These are phyloP conservation scores for Odontophorus gujanensis DNA, from an alignment of 2,113 vertebrate species.

Conservation along the genomic window DNA sequence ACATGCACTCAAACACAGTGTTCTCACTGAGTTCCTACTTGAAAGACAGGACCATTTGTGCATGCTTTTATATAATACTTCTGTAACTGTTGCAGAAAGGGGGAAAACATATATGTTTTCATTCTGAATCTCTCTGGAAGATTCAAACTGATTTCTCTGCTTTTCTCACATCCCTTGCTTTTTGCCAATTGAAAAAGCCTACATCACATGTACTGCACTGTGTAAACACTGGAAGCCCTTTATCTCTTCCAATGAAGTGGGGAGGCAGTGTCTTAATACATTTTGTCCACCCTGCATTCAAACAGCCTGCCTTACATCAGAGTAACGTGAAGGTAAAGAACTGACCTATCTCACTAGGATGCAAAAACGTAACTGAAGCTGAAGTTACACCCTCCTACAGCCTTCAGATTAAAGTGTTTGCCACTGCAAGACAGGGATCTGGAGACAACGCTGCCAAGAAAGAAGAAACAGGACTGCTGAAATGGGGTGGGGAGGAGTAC, in stretches of 20 bases:
- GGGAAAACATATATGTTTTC: not conserved
- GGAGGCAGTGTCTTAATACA: slow-evolving; percentile 17
- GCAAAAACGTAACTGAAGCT: not conserved
- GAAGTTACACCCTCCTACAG: not conserved
- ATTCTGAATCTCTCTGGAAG: not conserved
- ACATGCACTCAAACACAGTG: rapidly evolving
- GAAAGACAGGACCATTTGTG: not conserved
- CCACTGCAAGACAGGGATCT: not conserved
- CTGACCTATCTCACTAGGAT: slow-evolving; percentile 33
- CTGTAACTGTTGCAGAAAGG: not conserved
- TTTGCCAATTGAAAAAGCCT: not conserved
- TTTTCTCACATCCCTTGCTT: not conserved
- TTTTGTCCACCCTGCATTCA: not conserved
- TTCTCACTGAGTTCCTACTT: not conserved
- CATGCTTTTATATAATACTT: not conserved
- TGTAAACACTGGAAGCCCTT: slow-evolving; percentile 45
- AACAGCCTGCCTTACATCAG: not conserved
- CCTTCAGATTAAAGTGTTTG: not conserved
- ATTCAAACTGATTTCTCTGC: not conserved
- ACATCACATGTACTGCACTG: not conserved
- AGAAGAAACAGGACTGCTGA: slow-evolving; percentile 9
- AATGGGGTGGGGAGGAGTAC: slow-evolving; percentile 7
- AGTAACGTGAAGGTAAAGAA: not conserved
- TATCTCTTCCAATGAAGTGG: slow-evolving; percentile 31
- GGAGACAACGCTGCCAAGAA: not conserved